Evolutionary conservation across 1,140 invertebrate genomes (phyloP), one percentile per base, ranked within the genome.

Genomic region (Nasonia longicornis): DNA sequence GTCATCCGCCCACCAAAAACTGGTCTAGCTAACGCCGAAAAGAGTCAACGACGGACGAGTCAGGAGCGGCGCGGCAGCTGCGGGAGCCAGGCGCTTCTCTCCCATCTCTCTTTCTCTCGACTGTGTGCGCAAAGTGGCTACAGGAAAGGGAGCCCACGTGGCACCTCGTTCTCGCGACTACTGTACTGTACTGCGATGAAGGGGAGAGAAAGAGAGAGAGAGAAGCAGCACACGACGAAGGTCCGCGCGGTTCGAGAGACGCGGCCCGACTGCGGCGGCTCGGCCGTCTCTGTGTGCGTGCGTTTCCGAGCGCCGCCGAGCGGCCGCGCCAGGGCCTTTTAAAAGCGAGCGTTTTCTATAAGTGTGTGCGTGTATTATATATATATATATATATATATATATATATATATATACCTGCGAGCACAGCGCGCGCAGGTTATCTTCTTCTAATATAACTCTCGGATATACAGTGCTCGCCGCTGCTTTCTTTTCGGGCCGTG

Each of bases 201-300:
- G 11, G 31, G 31, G 70, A 72, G 70, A 48, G 45, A 48, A 12
- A 48, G 45, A 3, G 14, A 48, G 45, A 74, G 38, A n/a, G 35
- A 48, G 42, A 67, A 42, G 0, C 26, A 22, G 31, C 10, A 67
- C 35, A 7, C 58, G 31, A 58, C 38, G 48, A 26, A 75, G 58
- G 75, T 80, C 77, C 45, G 69, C 42, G 80, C 73, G n/a, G 52
- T 26, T 35, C 80, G 74, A 26, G 69, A 75, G 73, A 74, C 83
- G 77, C 82, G 71, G 79, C 63, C 22, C 71, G 80, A 79, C 82
- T 82, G 70, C 76, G 26, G 42, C 48, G n/a, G n/a, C 4, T 26
- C 7, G 16, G 10, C 12, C 42, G 16, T 20, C 6, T 11, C 2
- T 67, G n/a, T 67, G 64, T 29, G n/a, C 20, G 38, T 42, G 38